Percentiles rank a stretch among this genome's conserved stretches.
phyloP scores from a whole-genome alignment of 2,888 invertebrate genomes.

The Drosophila greeni region DNA sequence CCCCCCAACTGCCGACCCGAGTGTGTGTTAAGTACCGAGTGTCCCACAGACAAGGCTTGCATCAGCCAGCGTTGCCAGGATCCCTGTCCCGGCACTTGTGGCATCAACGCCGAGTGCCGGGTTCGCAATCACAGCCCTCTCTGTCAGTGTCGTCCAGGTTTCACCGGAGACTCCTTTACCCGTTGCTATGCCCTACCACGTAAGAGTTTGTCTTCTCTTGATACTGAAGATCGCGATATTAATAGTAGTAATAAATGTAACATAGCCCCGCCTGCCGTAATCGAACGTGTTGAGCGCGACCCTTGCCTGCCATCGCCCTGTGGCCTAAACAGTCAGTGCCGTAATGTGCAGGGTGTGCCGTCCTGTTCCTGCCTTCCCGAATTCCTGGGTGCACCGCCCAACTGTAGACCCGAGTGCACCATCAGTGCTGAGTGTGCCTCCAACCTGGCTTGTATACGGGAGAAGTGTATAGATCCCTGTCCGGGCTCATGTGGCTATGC shows the following conservation, averaged over 20 bases:
- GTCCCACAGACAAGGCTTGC: constrained; percentile 82
- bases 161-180: constrained; percentile 87
- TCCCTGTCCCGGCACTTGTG: constrained; percentile 83
- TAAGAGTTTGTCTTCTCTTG: constrained; percentile 60
- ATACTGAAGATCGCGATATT: neutral
- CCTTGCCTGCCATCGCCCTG: constrained; percentile 85
- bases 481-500: constrained; percentile 83
- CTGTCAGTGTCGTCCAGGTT: constrained; percentile 85
- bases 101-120: constrained; percentile 84
- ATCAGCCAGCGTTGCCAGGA: constrained; percentile 83
- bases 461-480: constrained; percentile 84
- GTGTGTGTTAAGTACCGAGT: constrained; percentile 84
- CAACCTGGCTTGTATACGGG: constrained; percentile 83
- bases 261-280: constrained; percentile 67
- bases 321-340: constrained; percentile 83
- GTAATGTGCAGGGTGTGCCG: constrained; percentile 81
- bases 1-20: constrained; percentile 87
- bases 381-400: constrained; percentile 84
- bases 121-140: constrained; percentile 89
- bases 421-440: constrained; percentile 85
- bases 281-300: constrained; percentile 77
- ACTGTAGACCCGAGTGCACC: constrained; percentile 84
- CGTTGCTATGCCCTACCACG: constrained; percentile 81
- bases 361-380: constrained; percentile 82
- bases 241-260: neutral